A percentile compares a stretch with the other conserved stretches of the same genome.
Conservation (phyloP, 2,797 vertebrate species). For the Eulemur coronatus region DNA sequence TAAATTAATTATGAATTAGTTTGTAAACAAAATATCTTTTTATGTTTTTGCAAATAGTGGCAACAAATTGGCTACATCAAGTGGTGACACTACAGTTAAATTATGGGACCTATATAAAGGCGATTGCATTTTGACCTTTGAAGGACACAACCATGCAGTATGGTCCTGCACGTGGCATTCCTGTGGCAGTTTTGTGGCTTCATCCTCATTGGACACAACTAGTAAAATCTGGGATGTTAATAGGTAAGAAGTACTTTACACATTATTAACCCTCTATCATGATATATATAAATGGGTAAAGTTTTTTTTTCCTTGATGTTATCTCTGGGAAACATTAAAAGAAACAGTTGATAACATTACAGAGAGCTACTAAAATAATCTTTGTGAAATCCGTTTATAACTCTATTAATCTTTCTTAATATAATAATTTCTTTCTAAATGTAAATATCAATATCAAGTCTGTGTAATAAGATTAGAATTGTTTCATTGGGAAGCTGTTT, state of each 20-base stretch:
- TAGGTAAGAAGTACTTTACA: constrained; percentile 76
- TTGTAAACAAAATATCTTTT: constrained; percentile 28
- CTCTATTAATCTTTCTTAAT: constrained; percentile 47
- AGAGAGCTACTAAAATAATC: constrained; percentile 43
- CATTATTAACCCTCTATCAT: background rate
- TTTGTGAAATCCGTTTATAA: constrained; percentile 49
- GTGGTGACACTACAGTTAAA: constrained; percentile 84
- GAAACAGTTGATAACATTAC: constrained; percentile 22
- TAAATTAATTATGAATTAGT: background rate
- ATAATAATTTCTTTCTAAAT: constrained; percentile 46
- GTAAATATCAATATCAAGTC: background rate
- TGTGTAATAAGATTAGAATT: constrained; percentile 30
- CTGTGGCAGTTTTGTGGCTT: constrained; percentile 89
- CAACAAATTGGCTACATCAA: constrained; percentile 86
- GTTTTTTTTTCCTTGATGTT: background rate
- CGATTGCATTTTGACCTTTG: constrained; percentile 83
- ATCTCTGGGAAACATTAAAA: background rate
- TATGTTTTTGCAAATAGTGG: constrained; percentile 78
- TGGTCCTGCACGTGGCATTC: constrained; percentile 88
- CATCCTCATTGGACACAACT: constrained; percentile 89
- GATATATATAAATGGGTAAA: background rate
- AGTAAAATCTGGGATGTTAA: constrained; percentile 90
- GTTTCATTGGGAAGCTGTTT: background rate
- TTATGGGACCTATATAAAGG: constrained; percentile 85
- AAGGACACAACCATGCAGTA: constrained; percentile 81